These are phyloP conservation scores for Hoplostethus mediterraneus DNA, from an alignment of 2,797 vertebrate genomes.

Conservation along the genomic window DNA sequence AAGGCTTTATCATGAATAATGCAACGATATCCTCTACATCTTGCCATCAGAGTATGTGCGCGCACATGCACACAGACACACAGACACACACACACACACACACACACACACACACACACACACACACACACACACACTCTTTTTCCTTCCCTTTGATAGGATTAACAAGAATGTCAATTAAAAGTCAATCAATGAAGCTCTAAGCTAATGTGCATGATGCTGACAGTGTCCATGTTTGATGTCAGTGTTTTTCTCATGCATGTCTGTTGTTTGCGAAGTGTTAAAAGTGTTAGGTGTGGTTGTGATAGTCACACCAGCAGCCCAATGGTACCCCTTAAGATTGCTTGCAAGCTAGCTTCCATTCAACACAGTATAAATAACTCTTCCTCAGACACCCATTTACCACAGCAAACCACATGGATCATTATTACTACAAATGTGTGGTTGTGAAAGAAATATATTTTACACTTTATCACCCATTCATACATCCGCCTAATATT, in stretches of 20 bases:
- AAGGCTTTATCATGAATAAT: slow-evolving; percentile 78
- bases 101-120: slow-evolving; percentile 10
- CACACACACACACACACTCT: slow-evolving; percentile 33
- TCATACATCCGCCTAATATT: slow-evolving; percentile 24
- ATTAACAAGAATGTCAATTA: slow-evolving; percentile 72
- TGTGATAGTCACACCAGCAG: neutral
- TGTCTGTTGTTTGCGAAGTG: too few species aligned
- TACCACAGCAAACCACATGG: neutral
- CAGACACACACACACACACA: slow-evolving; percentile 23
- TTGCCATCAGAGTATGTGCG: slow-evolving; percentile 44
- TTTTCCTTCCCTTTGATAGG: slow-evolving; percentile 61
- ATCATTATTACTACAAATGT: slow-evolving; percentile 1
- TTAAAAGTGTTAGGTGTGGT: too few species aligned
- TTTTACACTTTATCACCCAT: slow-evolving; percentile 27
- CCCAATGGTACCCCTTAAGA: neutral
- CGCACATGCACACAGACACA: slow-evolving; percentile 24
- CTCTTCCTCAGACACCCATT: slow-evolving; percentile 11
- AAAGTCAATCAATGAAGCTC: slow-evolving; percentile 57
- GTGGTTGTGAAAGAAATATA: neutral
- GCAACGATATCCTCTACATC: slow-evolving; percentile 64
- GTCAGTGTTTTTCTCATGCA: neutral
- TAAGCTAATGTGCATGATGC: slow-evolving; percentile 1
- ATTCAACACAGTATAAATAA: neutral
- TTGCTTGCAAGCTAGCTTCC: neutral
- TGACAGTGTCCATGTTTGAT: slow-evolving; percentile 13